Evolutionary conservation across 2,113 vertebrate genomes (phyloP), one percentile per base, ranked within the genome.

Genomic region (Vimba vimba): DNA sequence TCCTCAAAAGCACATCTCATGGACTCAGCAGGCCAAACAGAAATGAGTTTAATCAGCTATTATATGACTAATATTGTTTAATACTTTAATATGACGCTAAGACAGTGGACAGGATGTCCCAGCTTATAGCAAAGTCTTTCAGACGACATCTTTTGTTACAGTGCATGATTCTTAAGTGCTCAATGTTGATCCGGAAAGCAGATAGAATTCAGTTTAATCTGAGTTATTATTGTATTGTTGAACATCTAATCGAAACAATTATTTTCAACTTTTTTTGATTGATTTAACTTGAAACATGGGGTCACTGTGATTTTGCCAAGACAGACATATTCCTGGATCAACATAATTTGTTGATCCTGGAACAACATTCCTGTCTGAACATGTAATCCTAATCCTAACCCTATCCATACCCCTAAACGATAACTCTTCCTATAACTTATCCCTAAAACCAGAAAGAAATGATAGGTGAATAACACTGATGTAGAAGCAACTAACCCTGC

Each of bases 1-100:
- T n/a, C 17, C 19, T 57, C 19, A 30, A 80, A 62, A 39, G 36
- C 57, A 64, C 78, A 55, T 11, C 17, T 43, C 43, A 52, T 68
- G 69, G 77, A 66, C 73, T 82, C 43, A 43, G 8, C 43, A 62
- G 19, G 79, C 1, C 5, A 33, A 10, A 19, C 4, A 6, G 69
- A 78, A 89, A 71, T 82, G 30, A 83, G 60, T 47, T 80, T 87
- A 86, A 87, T 82, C 77, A 47, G 85, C 39, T 77, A 87, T 87
- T 87, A 87, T 23, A 50, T 87, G 82, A 89, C 30, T 86, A 85
- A 89, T 55, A 55, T 73, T 27, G 27, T 62, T 43, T 89, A 86
- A 89, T 87, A 86, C 82, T 77, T 69, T 77, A 55, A 39, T 43
- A 57, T 60, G 50, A 79, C 17, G 71, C 30, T 81, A 36, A 84